Evolutionary conservation across 2,113 vertebrate species (phyloP).

Genomic region (Poeciliopsis occidentalis): DNA sequence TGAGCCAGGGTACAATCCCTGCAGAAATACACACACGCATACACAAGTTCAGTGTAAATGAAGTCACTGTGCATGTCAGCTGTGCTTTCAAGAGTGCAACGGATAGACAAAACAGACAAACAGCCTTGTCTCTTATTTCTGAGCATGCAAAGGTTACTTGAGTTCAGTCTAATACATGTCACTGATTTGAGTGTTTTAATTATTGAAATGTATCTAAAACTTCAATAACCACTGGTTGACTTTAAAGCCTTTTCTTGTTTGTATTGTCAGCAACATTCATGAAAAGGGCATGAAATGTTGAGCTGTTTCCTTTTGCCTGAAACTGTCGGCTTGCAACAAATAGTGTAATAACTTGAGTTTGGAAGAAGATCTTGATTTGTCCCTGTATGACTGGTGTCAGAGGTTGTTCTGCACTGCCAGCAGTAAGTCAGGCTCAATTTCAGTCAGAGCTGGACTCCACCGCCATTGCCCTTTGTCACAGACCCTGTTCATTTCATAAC

Average conservation of each 20-base stretch:
- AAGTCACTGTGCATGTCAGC: neutral
- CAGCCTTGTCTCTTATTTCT: neutral
- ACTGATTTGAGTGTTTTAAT: neutral
- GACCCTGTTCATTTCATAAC: too few relatives aligned
- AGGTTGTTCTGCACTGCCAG: too few relatives aligned
- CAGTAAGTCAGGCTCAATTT: too few relatives aligned
- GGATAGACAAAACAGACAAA: neutral
- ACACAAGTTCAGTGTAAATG: slow-evolving; percentile 26
- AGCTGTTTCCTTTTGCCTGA: neutral
- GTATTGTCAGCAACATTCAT: neutral
- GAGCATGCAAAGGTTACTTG: neutral
- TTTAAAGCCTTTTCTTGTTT: neutral
- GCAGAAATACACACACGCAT: slow-evolving; percentile 23
- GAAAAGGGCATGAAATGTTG: neutral
- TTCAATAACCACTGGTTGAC: neutral
- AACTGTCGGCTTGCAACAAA: neutral
- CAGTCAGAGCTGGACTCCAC: too few relatives aligned
- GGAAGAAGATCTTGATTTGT: neutral
- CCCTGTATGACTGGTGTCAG: too few relatives aligned
- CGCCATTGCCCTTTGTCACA: too few relatives aligned
- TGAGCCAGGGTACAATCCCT: slow-evolving; percentile 82
- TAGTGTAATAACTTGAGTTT: neutral
- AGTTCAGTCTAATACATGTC: neutral
- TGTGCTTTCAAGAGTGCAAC: neutral
- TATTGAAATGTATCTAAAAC: neutral